phyloP scores from a whole-genome alignment of 2,888 invertebrate species.

The Linhomoeus sp. region DNA sequence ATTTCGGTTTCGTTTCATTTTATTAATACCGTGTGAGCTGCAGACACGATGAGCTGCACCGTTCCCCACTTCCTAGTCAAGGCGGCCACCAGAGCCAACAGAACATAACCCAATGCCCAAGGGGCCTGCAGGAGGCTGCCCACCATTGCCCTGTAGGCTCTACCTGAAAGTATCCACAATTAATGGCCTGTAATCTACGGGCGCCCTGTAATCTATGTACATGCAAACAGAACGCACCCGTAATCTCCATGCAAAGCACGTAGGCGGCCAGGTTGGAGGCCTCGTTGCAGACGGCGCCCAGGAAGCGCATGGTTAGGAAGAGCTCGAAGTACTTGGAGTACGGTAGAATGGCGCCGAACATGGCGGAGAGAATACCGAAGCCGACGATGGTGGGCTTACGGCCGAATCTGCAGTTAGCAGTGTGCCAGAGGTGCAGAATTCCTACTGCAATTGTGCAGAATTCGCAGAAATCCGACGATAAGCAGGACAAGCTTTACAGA shows the following conservation, averaged over 20 bases:
- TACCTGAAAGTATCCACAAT: slow-evolving; percentile 9
- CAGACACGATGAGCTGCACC: slow-evolving; percentile 24
- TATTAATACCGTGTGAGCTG: slow-evolving; percentile 15
- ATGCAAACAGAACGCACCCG: slow-evolving; percentile 9
- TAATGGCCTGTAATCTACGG: too few relatives aligned
- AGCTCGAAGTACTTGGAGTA: slow-evolving; percentile 20
- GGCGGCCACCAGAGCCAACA: slow-evolving; percentile 26
- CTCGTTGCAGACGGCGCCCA: slow-evolving; percentile 23
- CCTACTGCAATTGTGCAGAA: too few relatives aligned
- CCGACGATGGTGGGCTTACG: slow-evolving; percentile 27
- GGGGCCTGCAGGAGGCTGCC: slow-evolving; percentile 25
- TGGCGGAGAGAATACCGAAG: slow-evolving; percentile 25
- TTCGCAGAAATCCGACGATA: too few relatives aligned
- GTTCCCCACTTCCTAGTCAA: slow-evolving; percentile 22
- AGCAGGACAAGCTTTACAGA: too few relatives aligned
- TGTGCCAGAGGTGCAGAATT: too few relatives aligned
- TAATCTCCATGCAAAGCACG: slow-evolving; percentile 27
- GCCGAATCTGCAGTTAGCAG: slow-evolving; percentile 22
- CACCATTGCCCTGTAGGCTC: slow-evolving; percentile 24
- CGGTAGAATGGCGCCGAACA: slow-evolving; percentile 25
- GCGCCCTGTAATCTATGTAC: neutral
- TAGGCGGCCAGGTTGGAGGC: slow-evolving; percentile 27
- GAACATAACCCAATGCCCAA: slow-evolving; percentile 26
- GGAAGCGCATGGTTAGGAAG: slow-evolving; percentile 22
- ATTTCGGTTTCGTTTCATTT: too few relatives aligned